Conservation (phyloP, 1,140 invertebrate species). For the Bradynema listronoti region DNA sequence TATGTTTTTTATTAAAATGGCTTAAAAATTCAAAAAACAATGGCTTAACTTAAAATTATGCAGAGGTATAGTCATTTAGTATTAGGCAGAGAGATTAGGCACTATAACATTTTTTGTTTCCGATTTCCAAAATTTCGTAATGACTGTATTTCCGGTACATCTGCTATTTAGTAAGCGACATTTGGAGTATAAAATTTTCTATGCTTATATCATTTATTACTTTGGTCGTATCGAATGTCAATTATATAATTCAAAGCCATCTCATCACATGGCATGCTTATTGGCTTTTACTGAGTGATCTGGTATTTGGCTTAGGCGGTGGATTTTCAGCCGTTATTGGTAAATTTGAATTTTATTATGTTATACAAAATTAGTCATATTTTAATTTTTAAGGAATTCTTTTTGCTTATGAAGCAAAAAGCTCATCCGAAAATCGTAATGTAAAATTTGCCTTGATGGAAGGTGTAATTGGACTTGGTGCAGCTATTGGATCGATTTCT, state of each 20-base stretch:
- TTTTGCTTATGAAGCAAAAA: slow-evolving; percentile 34
- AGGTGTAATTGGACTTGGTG: slow-evolving; percentile 37
- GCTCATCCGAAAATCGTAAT: slow-evolving; percentile 12
- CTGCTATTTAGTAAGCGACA: slow-evolving; percentile 44
- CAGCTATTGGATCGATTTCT: slow-evolving; percentile 25
- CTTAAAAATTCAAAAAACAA: too few relatives aligned
- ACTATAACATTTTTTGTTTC: neutral
- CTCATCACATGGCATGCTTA: slow-evolving; percentile 38
- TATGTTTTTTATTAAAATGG: slow-evolving; percentile 26
- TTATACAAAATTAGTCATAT: slow-evolving; percentile 13
- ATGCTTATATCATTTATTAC: slow-evolving; percentile 48
- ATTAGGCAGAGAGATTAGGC: slow-evolving; percentile 9
- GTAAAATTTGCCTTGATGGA: slow-evolving; percentile 38
- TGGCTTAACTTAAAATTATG: too few relatives aligned
- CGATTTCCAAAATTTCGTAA: neutral
- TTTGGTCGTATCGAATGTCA: slow-evolving; percentile 40
- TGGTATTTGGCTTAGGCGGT: slow-evolving; percentile 46
- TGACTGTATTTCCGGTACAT: neutral
- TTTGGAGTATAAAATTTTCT: slow-evolving; percentile 34
- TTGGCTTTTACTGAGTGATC: slow-evolving; percentile 43
- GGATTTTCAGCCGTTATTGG: slow-evolving; percentile 49
- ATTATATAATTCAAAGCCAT: slow-evolving; percentile 43
- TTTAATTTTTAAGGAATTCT: slow-evolving; percentile 26
- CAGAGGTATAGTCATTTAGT: too few relatives aligned
- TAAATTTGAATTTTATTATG: slow-evolving; percentile 5